Evolutionary conservation across 2,113 vertebrate genomes (phyloP).

Genomic region (Neopipo cinnamomea): DNA sequence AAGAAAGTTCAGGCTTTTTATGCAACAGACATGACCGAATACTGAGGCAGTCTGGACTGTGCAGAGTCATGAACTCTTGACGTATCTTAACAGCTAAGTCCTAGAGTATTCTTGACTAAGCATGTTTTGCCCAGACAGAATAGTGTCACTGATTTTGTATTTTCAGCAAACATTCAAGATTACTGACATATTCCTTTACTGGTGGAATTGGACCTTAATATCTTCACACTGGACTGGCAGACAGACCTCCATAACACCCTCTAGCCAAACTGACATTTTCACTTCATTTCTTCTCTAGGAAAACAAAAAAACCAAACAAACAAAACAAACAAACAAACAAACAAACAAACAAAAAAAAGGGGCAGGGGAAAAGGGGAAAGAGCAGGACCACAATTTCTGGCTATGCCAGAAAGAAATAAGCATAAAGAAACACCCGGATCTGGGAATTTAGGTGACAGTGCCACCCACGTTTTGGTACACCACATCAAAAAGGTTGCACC

Average conservation of each 20-base stretch:
- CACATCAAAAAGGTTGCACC: background rate
- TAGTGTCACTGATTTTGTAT: background rate
- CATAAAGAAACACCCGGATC: background rate
- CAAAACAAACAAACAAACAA: background rate
- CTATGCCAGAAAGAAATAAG: background rate
- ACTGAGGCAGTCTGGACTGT: background rate
- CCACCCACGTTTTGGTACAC: accelerated
- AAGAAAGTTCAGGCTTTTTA: background rate
- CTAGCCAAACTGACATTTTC: background rate
- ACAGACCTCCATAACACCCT: background rate
- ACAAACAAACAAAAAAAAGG: background rate
- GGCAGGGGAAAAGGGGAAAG: accelerated
- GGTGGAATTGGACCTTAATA: background rate
- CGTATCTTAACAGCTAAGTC: background rate
- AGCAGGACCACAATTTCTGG: background rate
- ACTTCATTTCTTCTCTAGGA: background rate
- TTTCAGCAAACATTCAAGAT: background rate
- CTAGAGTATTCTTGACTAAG: background rate
- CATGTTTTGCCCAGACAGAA: background rate
- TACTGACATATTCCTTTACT: background rate
- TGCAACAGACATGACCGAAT: background rate
- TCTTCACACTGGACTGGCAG: background rate
- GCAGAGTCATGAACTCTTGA: background rate
- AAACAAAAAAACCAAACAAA: background rate
- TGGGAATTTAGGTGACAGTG: background rate